Evolutionary conservation across 2,888 invertebrate species (phyloP).

Genomic region (Polyommatus iphigenia): DNA sequence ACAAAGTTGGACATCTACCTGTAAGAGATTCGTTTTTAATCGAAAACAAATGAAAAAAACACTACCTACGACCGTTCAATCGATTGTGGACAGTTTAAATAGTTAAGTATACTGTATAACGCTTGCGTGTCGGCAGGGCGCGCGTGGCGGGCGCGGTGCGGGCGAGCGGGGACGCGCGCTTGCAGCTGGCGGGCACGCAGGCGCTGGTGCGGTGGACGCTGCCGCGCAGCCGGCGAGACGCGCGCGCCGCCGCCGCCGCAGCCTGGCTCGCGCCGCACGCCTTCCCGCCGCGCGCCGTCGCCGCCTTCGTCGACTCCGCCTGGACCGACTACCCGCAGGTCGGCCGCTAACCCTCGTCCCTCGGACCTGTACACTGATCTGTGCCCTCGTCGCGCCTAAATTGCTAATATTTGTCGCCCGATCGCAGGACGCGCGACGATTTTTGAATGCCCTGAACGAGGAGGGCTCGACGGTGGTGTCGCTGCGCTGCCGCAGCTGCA

Average conservation of each 20-base stretch:
- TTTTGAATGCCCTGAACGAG: slow-evolving; percentile 59
- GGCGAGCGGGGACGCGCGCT: slow-evolving; percentile 52
- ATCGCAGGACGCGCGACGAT: slow-evolving; percentile 61
- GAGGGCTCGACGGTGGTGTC: slow-evolving; percentile 51
- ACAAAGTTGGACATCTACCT: slow-evolving; percentile 55
- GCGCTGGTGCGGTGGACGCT: slow-evolving; percentile 62
- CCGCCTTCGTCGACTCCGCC: slow-evolving; percentile 53
- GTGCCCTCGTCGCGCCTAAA: not conserved
- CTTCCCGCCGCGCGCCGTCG: slow-evolving; percentile 45
- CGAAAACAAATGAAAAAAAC: not conserved
- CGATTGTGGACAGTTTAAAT: too few species aligned
- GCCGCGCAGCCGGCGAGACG: slow-evolving; percentile 48
- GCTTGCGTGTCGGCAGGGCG: slow-evolving; percentile 42
- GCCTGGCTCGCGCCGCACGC: slow-evolving; percentile 55
- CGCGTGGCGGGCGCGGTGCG: slow-evolving; percentile 52
- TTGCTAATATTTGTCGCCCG: not conserved
- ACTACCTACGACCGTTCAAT: too few species aligned
- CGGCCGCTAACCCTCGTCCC: not conserved
- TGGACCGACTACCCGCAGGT: slow-evolving; percentile 62
- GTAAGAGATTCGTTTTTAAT: slow-evolving; percentile 50
- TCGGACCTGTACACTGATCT: too few species aligned
- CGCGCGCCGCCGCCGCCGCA: slow-evolving; percentile 50
- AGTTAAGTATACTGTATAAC: too few species aligned
- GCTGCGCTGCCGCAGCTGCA: slow-evolving; percentile 52
- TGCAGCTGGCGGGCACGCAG: slow-evolving; percentile 58